Evolutionary conservation across 2,888 invertebrate species (phyloP).

Genomic region (Pachydiplax longipennis): DNA sequence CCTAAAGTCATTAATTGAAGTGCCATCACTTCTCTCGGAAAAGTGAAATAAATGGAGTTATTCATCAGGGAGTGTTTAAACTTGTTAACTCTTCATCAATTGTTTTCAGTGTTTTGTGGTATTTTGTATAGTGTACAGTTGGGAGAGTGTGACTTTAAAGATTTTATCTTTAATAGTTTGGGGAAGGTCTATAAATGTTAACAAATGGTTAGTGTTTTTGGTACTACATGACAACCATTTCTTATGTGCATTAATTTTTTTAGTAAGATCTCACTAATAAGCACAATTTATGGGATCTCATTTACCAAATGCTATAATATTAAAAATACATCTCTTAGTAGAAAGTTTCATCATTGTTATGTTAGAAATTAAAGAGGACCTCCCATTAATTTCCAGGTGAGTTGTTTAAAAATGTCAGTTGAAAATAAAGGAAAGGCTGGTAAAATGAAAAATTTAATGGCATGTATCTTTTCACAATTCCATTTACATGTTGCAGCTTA

Average conservation of each 20-base stretch:
- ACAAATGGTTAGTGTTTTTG: constrained; percentile 31
- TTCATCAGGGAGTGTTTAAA: constrained; percentile 25
- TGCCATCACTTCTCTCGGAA: background rate
- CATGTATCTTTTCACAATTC: constrained; percentile 25
- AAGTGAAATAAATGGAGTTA: constrained; percentile 15
- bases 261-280: background rate
- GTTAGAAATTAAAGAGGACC: constrained; percentile 10
- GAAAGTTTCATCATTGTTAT: background rate
- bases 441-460: constrained; percentile 1
- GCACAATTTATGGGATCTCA: constrained; percentile 40
- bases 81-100: constrained; percentile 35
- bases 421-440: constrained; percentile 32
- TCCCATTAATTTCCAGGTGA: background rate
- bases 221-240: constrained; percentile 17
- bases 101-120: constrained; percentile 43
- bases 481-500: constrained; percentile 25
- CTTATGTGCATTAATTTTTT: constrained; percentile 29
- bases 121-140: constrained; percentile 36
- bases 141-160: constrained; percentile 14
- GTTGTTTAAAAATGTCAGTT: background rate
- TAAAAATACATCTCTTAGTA: background rate
- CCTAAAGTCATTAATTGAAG: background rate
- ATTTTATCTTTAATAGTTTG: constrained; percentile 15
- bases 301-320: constrained; percentile 4
- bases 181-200: constrained; percentile 31